Conservation (phyloP, 2,888 invertebrate genomes). For the Polyommatus iphigenia region DNA sequence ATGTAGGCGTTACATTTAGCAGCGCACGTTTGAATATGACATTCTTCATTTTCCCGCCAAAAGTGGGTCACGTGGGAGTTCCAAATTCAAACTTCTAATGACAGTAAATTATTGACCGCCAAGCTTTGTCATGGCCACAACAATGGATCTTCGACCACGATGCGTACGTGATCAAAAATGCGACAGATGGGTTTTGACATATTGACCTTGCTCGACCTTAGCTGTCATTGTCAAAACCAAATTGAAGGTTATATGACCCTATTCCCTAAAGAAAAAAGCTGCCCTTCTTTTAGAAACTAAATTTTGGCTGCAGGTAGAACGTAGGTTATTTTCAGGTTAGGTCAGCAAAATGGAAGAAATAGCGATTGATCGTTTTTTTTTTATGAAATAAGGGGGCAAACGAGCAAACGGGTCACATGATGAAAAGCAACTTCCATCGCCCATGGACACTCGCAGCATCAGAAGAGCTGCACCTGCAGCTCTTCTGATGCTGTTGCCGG, state of each 20-base stretch:
- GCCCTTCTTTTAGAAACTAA: background rate
- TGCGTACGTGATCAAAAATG: slow-evolving; percentile 14
- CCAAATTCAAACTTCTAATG: slow-evolving; percentile 1
- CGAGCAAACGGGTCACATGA: too few species aligned
- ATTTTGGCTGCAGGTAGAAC: too few species aligned
- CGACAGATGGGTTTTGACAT: slow-evolving; percentile 17
- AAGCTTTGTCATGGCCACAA: slow-evolving; percentile 2
- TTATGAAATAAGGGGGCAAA: too few species aligned
- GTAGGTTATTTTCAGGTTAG: too few species aligned
- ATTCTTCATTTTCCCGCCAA: slow-evolving; percentile 10
- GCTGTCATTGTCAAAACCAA: slow-evolving; percentile 23
- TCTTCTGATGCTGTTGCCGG: too few species aligned
- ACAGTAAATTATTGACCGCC: slow-evolving; percentile 13
- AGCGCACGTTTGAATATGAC: background rate
- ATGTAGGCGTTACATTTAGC: background rate
- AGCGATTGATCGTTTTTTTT: too few species aligned
- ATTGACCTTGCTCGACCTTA: slow-evolving; percentile 21
- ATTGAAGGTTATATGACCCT: background rate
- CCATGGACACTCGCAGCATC: too few species aligned
- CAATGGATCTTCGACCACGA: background rate
- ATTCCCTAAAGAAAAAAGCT: background rate
- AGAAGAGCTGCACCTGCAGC: too few species aligned
- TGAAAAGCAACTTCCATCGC: too few species aligned
- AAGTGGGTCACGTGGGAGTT: slow-evolving; percentile 9
- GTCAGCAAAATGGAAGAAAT: too few species aligned